Evolutionary conservation across 1,140 invertebrate genomes (phyloP), one percentile per base, ranked within the genome.

Genomic region (Chironomus striatipennis): DNA sequence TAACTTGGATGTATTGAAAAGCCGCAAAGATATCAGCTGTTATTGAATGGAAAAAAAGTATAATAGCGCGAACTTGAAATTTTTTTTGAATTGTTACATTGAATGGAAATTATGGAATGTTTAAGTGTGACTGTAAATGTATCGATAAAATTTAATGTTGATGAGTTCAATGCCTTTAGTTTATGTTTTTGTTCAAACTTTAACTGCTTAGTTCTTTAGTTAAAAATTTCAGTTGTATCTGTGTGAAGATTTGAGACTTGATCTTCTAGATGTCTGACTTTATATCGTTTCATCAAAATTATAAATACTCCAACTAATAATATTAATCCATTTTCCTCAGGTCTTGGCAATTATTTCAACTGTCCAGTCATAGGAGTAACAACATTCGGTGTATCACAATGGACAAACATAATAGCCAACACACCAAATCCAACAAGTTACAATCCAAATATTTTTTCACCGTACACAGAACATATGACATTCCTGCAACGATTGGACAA

Each of bases 401-500:
- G 42, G n/a, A 76, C 79, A 9, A 78, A 80, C 73, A 74, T 74
- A 1, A 42, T 77, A 7, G 75, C 78, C 42, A 81, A 81, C 0
- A 65, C 34, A 3, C 42, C 75, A 21, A 34, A 20, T 21, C 70
- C 64, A 12, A 20, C 15, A 43, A 21, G 43, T 7, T 75, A 75
- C 34, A 42, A 72, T 24, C 74, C 74, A 34, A 75, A 75, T 43
- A 12, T 34, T 24, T 70, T 75, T 43, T 70, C 42, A 9, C 12
- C 18, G 4, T 72, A 75, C 15, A 70, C 64, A 0, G 81, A 82
- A 75, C 75, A 76, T 0, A 82, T 82, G 81, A 78, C 75, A n/a
- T 82, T 82, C 67, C 67, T 43, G 0, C 77, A 82, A 43, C 75
- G 81, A 7, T 77, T 77, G 7, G 79, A 82, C 18, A 82, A 82